Evolutionary conservation across 2,888 invertebrate species (phyloP), one percentile per base, ranked within the genome.

Genomic region (Drosophila subsilvestris): DNA sequence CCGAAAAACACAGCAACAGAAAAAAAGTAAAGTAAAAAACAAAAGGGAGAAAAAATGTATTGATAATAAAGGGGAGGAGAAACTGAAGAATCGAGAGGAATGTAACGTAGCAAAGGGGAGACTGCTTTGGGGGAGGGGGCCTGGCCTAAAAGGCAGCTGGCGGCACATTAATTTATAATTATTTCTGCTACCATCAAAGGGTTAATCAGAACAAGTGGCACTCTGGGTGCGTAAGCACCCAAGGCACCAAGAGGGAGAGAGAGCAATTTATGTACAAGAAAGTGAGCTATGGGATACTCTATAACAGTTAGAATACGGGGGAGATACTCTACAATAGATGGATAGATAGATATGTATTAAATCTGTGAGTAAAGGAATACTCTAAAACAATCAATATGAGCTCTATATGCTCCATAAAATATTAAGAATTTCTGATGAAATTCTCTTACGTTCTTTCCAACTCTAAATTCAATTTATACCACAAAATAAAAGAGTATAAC

Each of bases 191-290:
- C 63, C 80, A 68, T 61, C 70, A 74, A 82, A 79, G 80, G 76
- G 74, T 79, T 71, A 82, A 79, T 79, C 66, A 75, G 53, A 67
- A 67, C 78, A 77, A 77, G 77, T 83, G 71, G 32, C 70, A 63
- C 58, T 70, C 70, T 5, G 5, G 14, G 5, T 14, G 54, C n/a
- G 47, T 42, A 49, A 76, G 70, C 73, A 73, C 67, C 73, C 62
- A 43, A 22, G 8, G 44, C 43, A 22, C 27, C 50, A 50, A 18
- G 29, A 18, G 12, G 10, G 17, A 17, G 22, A 22, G 22, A 22
- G 22, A 9, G 22, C 10, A 49, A 12, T 22, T 1, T 12, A 18
- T 20, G 17, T 5, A 20, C 47, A 47, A 22, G 14, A 18, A 20
- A 14, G 14, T 47, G 47, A 47, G 18, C 6, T 25, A n/a, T n/a